Percentiles rank a stretch among this genome's conserved stretches.
phyloP scores from a whole-genome alignment of 1,140 invertebrate species.

The Vollenhovia emeryi region DNA sequence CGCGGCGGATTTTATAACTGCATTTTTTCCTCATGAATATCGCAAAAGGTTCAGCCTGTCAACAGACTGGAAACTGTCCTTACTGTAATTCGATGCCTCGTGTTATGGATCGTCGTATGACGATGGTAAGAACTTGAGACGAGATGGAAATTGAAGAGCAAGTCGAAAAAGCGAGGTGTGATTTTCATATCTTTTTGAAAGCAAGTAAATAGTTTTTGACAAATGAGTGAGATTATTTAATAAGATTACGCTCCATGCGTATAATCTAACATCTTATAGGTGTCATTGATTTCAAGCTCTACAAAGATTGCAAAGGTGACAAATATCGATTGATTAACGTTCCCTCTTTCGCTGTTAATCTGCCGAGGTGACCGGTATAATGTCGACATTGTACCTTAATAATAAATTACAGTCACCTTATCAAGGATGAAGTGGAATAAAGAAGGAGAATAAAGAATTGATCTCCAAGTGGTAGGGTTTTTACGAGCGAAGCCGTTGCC shows the following conservation, averaged over 20 bases:
- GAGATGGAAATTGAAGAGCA: slow-evolving; percentile 6
- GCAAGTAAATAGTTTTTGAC: background rate
- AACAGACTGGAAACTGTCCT: background rate
- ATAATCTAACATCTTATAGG: background rate
- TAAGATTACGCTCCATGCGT: background rate
- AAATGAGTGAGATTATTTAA: background rate
- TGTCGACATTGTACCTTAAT: slow-evolving; percentile 12
- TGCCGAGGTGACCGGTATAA: background rate
- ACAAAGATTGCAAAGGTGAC: background rate
- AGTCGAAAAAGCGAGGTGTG: background rate
- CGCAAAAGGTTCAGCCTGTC: background rate
- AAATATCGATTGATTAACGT: background rate
- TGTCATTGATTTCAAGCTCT: background rate
- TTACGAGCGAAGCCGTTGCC: background rate
- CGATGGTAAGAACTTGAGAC: background rate
- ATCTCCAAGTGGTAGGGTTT: background rate
- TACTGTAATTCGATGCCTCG: slow-evolving; percentile 6
- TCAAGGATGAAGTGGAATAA: background rate
- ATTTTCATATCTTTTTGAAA: background rate
- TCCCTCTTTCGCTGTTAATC: background rate
- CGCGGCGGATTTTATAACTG: background rate
- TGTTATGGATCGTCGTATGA: slow-evolving; percentile 8
- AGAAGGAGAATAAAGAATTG: background rate
- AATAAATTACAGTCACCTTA: background rate
- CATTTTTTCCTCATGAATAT: slow-evolving; percentile 3